phyloP scores from a whole-genome alignment of 2,888 invertebrate species.

The Drosophila picticornis region DNA sequence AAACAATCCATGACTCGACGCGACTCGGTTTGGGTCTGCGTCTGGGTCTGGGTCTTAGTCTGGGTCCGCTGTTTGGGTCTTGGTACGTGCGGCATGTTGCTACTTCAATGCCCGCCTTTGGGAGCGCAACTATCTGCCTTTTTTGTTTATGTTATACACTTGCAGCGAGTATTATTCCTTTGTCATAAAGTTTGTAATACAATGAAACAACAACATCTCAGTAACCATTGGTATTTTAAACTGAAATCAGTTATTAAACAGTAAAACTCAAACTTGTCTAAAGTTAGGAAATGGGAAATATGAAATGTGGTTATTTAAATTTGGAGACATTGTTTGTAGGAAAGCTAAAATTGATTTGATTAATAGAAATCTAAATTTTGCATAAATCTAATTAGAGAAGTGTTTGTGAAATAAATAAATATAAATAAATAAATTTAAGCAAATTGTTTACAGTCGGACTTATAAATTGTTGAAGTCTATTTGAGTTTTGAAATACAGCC shows the following conservation, averaged over 20 bases:
- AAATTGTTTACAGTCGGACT: neutral
- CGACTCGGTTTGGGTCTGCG: conserved; percentile 31
- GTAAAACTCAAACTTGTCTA: neutral
- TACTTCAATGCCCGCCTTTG: conserved; percentile 44
- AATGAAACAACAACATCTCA: neutral
- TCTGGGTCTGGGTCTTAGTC: conserved; percentile 20
- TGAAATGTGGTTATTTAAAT: neutral
- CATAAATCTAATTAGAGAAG: neutral
- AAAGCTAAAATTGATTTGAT: neutral
- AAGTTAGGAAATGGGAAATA: neutral
- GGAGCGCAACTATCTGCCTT: conserved; percentile 51
- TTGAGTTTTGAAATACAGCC: neutral
- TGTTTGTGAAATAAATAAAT: neutral
- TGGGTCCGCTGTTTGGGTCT: conserved; percentile 36
- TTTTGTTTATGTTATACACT: neutral
- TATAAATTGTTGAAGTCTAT: neutral
- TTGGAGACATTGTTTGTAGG: neutral
- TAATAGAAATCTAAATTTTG: neutral
- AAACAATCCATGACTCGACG: conserved; percentile 47
- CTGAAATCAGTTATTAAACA: neutral
- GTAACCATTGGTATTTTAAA: neutral
- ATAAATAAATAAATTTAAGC: too few relatives aligned
- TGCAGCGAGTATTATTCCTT: neutral
- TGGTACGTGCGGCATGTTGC: conserved; percentile 71
- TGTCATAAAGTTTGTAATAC: neutral